phyloP scores from a whole-genome alignment of 2,113 vertebrate genomes.

The Marcusenius ussheri region DNA sequence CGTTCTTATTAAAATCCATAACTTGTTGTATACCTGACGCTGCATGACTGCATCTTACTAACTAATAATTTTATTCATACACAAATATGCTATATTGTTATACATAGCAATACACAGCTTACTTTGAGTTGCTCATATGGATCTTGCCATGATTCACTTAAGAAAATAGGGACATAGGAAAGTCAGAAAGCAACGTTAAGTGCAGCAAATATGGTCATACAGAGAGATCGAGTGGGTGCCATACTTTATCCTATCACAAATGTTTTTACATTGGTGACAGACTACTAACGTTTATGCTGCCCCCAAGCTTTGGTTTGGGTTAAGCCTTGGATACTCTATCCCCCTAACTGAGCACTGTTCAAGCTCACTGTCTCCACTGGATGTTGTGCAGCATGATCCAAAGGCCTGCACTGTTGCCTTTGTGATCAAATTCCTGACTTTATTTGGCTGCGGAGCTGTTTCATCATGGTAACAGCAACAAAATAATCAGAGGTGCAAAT shows the following conservation, averaged over 20 bases:
- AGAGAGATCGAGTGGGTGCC: background rate
- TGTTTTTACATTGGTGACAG: slow-evolving; percentile 4
- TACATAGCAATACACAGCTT: background rate
- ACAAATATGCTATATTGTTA: background rate
- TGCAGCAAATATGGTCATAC: background rate
- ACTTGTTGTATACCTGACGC: background rate
- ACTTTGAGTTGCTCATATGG: background rate
- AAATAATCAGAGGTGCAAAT: slow-evolving; percentile 24
- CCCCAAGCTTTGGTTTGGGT: slow-evolving; percentile 4
- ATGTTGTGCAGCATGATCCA: background rate
- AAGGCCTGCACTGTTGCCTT: slow-evolving; percentile 13
- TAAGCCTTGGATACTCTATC: slow-evolving; percentile 15
- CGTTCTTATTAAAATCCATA: background rate
- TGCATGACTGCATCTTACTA: background rate
- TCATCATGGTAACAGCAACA: slow-evolving; percentile 29
- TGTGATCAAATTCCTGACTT: slow-evolving; percentile 35
- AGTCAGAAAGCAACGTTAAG: background rate
- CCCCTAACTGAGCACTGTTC: slow-evolving; percentile 19
- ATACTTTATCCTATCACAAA: slow-evolving; percentile 1
- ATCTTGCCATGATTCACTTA: background rate
- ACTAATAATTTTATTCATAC: background rate
- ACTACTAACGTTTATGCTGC: background rate
- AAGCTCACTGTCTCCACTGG: slow-evolving; percentile 21
- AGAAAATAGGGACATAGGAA: background rate
- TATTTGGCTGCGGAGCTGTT: slow-evolving; percentile 32